Evolutionary conservation across 2,888 invertebrate genomes (phyloP).

Genomic region (Lamproptera curius): DNA sequence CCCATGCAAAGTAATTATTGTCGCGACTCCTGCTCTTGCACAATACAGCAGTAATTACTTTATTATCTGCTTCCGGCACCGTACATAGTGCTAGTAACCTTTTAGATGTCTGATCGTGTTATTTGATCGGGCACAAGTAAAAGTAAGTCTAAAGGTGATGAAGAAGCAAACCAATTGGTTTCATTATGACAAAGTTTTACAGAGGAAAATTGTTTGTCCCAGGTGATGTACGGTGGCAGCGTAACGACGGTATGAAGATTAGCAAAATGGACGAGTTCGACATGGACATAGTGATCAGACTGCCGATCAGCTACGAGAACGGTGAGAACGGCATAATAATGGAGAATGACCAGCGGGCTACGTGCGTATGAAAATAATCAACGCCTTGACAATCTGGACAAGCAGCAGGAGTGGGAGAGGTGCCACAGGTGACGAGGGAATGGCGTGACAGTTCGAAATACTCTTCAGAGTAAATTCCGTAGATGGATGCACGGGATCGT

Average conservation of each 20-base stretch:
- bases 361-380: conserved; percentile 56
- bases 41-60: too few species aligned
- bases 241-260: conserved; percentile 79
- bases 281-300: conserved; percentile 74
- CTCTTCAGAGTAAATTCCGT: conserved; percentile 66
- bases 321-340: conserved; percentile 52
- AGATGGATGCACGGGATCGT: conserved; percentile 75
- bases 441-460: conserved; percentile 68
- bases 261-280: conserved; percentile 80
- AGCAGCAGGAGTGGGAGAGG: conserved; percentile 54
- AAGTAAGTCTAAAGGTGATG: too few species aligned
- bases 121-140: too few species aligned
- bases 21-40: too few species aligned
- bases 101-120: too few species aligned
- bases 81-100: too few species aligned
- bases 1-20: too few species aligned
- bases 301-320: conserved; percentile 66
- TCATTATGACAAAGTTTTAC: too few species aligned
- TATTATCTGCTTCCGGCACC: too few species aligned
- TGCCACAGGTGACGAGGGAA: conserved; percentile 51
- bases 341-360: conserved; percentile 62
- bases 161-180: too few species aligned
- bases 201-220: too few species aligned
- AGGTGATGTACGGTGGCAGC: conserved; percentile 74
- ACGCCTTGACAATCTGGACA: conserved; percentile 52